Evolutionary conservation across 1,140 invertebrate species (phyloP).

Genomic region (Lutraria rhynchaena): DNA sequence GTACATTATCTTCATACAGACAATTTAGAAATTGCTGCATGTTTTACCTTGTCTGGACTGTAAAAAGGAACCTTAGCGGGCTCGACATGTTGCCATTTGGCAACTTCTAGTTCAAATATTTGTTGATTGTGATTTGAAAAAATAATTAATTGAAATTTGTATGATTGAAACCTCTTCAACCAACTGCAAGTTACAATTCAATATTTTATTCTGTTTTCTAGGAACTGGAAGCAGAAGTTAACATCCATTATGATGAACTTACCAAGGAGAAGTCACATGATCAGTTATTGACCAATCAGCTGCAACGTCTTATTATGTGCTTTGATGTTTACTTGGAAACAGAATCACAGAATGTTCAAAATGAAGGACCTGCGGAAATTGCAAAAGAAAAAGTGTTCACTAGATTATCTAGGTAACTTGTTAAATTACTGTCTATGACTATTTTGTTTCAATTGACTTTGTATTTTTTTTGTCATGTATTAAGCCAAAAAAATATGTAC

Average conservation of each 20-base stretch:
- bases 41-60: no score
- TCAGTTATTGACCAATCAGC: conserved; percentile 88
- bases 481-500: no score
- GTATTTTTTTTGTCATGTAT: no score
- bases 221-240: conserved; percentile 90
- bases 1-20: no score
- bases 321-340: conserved; percentile 95
- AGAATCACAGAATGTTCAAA: conserved; percentile 81
- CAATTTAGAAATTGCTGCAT: no score
- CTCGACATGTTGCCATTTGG: no score
- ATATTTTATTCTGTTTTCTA: conserved; percentile 76
- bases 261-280: conserved; percentile 79
- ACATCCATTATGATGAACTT: conserved; percentile 85
- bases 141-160: no score
- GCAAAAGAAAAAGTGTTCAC: conserved; percentile 91
- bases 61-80: no score
- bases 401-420: conserved; percentile 84
- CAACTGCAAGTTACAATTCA: no score
- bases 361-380: conserved; percentile 86
- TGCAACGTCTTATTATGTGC: conserved; percentile 90
- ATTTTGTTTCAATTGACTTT: not conserved
- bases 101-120: no score
- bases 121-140: no score
- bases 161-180: no score
- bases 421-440: not conserved